Percentiles rank a stretch among this genome's conserved stretches.
These are phyloP conservation scores for Ceratitis capitata DNA, from an alignment of 1,140 invertebrate species.

Conservation along the genomic window DNA sequence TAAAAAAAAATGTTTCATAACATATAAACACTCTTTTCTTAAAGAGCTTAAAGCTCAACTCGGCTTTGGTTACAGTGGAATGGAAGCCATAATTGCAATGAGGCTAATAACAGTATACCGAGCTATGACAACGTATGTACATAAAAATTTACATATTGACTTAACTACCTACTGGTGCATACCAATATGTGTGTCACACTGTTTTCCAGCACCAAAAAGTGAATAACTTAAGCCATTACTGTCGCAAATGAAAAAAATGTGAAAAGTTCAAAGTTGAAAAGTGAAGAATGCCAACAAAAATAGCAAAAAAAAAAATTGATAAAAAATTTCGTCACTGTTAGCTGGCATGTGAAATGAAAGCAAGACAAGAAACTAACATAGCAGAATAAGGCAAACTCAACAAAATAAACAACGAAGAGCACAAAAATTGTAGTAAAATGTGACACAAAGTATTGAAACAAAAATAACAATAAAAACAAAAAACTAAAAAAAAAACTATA, in stretches of 20 bases:
- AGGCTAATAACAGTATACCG: background rate
- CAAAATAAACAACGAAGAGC: background rate
- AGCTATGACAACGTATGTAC: background rate
- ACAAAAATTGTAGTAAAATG: background rate
- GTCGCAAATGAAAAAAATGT: background rate
- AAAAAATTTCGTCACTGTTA: background rate
- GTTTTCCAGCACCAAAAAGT: background rate
- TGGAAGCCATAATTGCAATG: background rate
- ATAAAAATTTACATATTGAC: too few relatives aligned
- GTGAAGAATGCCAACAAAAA: background rate
- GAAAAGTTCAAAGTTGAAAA: background rate
- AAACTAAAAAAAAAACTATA: background rate
- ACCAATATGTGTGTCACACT: background rate
- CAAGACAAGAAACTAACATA: too few relatives aligned
- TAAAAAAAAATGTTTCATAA: too few relatives aligned
- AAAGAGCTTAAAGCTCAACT: too few relatives aligned
- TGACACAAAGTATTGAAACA: background rate
- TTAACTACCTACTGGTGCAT: background rate
- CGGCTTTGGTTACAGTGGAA: background rate
- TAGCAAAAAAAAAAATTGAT: background rate
- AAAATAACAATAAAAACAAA: background rate
- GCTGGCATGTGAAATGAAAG: background rate
- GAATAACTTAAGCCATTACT: background rate
- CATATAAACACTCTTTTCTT: too few relatives aligned
- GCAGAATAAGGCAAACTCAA: too few relatives aligned